phyloP scores from a whole-genome alignment of 2,888 invertebrate species.

The Eupithecia insigniata region DNA sequence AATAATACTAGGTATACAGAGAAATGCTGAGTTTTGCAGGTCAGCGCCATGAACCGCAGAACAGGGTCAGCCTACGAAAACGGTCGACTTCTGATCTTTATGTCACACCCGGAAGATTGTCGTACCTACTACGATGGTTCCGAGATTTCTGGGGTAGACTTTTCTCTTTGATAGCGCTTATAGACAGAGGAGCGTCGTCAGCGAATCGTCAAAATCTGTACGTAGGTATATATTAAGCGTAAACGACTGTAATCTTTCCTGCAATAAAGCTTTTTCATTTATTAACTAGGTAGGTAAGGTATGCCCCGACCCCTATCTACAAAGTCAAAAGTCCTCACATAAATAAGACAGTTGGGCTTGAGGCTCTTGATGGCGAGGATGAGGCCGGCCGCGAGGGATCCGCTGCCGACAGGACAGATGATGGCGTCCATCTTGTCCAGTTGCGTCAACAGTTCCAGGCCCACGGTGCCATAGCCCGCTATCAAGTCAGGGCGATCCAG shows the following conservation, averaged over 20 bases:
- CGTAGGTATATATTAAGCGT: background rate
- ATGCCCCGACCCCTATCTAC: background rate
- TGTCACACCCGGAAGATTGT: no score
- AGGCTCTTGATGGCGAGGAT: conserved; percentile 61
- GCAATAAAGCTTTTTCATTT: no score
- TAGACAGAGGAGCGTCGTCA: no score
- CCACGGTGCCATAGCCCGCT: conserved; percentile 63
- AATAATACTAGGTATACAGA: no score
- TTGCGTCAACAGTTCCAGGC: conserved; percentile 59
- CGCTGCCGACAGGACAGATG: conserved; percentile 62
- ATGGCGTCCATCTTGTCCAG: conserved; percentile 60
- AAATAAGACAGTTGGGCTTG: conserved; percentile 61
- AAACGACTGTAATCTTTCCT: no score
- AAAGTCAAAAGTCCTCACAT: conserved; percentile 44
- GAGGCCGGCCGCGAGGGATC: conserved; percentile 58
- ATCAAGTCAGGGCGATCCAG: conserved; percentile 58
- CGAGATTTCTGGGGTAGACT: no score
- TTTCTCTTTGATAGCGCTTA: no score
- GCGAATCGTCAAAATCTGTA: background rate
- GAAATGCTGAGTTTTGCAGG: background rate
- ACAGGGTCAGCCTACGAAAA: no score
- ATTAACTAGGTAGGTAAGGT: background rate
- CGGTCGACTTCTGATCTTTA: no score
- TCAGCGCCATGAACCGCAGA: no score
- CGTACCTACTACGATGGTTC: no score